Evolutionary conservation across 2,797 vertebrate genomes (phyloP).

Genomic region (Agapornis canus): DNA sequence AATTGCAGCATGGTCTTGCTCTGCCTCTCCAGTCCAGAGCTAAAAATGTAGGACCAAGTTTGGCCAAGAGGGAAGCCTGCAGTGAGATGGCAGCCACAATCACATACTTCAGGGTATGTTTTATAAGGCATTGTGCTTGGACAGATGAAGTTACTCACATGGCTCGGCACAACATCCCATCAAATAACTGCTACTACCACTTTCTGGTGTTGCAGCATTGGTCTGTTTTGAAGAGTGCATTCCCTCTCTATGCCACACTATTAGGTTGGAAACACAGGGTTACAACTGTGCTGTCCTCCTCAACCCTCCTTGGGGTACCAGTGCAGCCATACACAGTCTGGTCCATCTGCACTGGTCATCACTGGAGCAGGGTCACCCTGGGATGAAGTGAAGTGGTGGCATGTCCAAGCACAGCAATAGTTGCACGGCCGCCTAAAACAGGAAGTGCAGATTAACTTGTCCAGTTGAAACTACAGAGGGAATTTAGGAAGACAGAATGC

Average conservation of each 20-base stretch:
- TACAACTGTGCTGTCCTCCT: not conserved
- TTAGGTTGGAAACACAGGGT: not conserved
- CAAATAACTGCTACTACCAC: not conserved
- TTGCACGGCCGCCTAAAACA: not conserved
- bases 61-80: not conserved
- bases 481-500: constrained; percentile 72
- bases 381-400: not conserved
- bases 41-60: not conserved
- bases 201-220: not conserved
- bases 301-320: not conserved
- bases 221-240: not conserved
- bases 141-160: not conserved
- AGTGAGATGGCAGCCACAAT: not conserved
- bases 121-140: not conserved
- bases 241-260: not conserved
- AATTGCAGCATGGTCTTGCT: rapidly evolving
- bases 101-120: not conserved
- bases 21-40: not conserved
- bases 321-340: rapidly evolving
- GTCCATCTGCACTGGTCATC: rapidly evolving
- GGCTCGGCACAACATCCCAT: not conserved
- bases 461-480: constrained; percentile 54
- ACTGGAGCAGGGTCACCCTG: not conserved
- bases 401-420: not conserved
- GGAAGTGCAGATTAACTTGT: constrained; percentile 69